Conservation (phyloP, 2,888 invertebrate genomes). For the Clistopyga incitator region DNA sequence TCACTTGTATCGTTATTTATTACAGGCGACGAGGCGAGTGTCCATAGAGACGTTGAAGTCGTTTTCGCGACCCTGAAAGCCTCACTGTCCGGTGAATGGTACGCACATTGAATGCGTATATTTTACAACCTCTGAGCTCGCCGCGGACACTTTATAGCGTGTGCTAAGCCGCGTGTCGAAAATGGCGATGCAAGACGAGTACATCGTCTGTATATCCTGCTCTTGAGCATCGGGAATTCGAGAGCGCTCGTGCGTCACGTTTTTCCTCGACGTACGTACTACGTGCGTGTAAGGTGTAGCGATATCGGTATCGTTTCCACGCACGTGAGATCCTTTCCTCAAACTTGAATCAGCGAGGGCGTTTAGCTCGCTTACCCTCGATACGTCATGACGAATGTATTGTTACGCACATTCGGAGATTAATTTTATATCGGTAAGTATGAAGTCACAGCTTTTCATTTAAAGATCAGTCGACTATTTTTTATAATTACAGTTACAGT, state of each 20-base stretch:
- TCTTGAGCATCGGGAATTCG: conserved; percentile 50
- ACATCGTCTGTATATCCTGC: conserved; percentile 10
- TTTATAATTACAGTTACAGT: too few relatives aligned
- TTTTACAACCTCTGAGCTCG: conserved; percentile 46
- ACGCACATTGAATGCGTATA: conserved; percentile 59
- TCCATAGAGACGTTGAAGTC: neutral
- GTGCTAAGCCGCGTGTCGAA: conserved; percentile 34
- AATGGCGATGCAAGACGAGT: conserved; percentile 45
- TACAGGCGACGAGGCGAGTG: neutral
- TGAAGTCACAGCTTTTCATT: too few relatives aligned
- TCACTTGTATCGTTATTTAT: conserved; percentile 2
- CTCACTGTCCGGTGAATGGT: conserved; percentile 25
- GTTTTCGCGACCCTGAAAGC: conserved; percentile 32
- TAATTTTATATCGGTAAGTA: too few relatives aligned
- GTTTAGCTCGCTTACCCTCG: neutral
- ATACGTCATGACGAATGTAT: conserved; percentile 3
- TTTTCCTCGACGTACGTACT: conserved; percentile 21
- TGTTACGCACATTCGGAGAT: neutral
- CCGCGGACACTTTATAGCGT: conserved; percentile 37
- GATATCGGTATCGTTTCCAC: conserved; percentile 11
- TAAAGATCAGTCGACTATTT: too few relatives aligned
- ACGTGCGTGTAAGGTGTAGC: conserved; percentile 22
- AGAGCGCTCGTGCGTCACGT: conserved; percentile 59
- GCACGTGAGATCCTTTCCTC: conserved; percentile 36
- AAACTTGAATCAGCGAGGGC: neutral